Evolutionary conservation across 2,888 invertebrate genomes (phyloP).

Genomic region (Drosophila maculinotata): DNA sequence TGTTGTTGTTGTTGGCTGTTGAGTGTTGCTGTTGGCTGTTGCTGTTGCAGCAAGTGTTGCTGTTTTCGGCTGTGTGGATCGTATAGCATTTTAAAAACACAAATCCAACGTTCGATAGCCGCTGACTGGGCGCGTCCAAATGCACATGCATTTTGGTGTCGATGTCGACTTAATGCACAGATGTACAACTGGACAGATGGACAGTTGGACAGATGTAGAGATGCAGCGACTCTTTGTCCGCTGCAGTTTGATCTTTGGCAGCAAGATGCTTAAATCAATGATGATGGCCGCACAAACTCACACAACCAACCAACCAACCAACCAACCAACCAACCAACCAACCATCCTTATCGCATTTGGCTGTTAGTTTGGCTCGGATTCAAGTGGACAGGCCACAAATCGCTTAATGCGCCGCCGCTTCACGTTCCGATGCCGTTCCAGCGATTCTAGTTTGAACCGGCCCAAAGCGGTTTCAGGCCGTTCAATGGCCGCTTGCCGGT

Average conservation of each 20-base stretch:
- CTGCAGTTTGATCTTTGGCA: slow-evolving; percentile 36
- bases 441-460: slow-evolving; percentile 75
- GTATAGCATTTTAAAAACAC: slow-evolving; percentile 16
- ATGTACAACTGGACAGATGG: neutral
- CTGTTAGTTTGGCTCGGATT: slow-evolving; percentile 42
- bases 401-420: slow-evolving; percentile 40
- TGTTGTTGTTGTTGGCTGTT: neutral
- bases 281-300: slow-evolving; percentile 22
- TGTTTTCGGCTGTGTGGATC: slow-evolving; percentile 2
- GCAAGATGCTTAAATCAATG: slow-evolving; percentile 38
- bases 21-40: neutral
- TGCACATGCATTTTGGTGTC: slow-evolving; percentile 32
- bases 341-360: slow-evolving; percentile 34
- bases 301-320: too few species aligned
- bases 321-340: too few species aligned
- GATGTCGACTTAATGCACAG: slow-evolving; percentile 39
- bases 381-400: slow-evolving; percentile 29
- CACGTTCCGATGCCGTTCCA: slow-evolving; percentile 36
- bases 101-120: slow-evolving; percentile 30
- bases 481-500: slow-evolving; percentile 56
- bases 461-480: slow-evolving; percentile 69
- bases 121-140: slow-evolving; percentile 38
- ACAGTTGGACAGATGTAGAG: too few species aligned
- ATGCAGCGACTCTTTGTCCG: slow-evolving; percentile 56
- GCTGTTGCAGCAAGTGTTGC: too few species aligned